Evolutionary conservation across 2,888 invertebrate genomes (phyloP), one percentile per base, ranked within the genome.

Genomic region (Eupithecia abbreviata): DNA sequence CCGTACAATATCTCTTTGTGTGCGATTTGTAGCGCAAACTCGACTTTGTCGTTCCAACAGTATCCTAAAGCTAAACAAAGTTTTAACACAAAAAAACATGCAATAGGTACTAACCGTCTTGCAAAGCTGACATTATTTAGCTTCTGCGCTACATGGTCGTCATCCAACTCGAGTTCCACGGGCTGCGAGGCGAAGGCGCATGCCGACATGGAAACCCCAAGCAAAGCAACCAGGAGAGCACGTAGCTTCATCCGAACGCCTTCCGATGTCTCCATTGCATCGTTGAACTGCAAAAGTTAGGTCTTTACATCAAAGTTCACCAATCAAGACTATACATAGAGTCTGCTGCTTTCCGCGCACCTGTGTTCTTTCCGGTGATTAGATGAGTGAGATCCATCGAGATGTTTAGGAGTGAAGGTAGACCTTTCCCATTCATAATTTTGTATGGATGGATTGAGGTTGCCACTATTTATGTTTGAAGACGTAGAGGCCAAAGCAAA

Each of bases 101-200:
- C n/a, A n/a, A n/a, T 47, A 47, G 7, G 6, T 43, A 73, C 78
- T 69, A 70, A 94, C 94, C 94, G 88, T 82, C 94, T 89, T 69
- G 91, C 93, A 82, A 94, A 92, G 87, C 91, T 94, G 84, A 94
- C 92, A 75, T 92, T 94, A 81, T 90, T 93, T 3, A 95, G 90
- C 77, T 88, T 90, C 84, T 94, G 92, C 1, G 91, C 89, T 4
- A 94, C 92, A 30, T 94, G 93, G 7, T 93, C 93, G 71, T 94
- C 93, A 18, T 93, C 92, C 6, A 94, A 83, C 77, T 94, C 94
- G 15, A 94, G 82, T 78, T 95, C 94, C 6, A 92, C 92, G 0
- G 94, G 94, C 77, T 94, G 93, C 10, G 94, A 93, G 3, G 93
- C 92, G 75, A 93, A 91, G 3, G 94, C 94, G 68, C 94, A 94